Base-by-base conservation (phyloP, 2,888 invertebrate species). In the Mythimna vitellina region DNA sequence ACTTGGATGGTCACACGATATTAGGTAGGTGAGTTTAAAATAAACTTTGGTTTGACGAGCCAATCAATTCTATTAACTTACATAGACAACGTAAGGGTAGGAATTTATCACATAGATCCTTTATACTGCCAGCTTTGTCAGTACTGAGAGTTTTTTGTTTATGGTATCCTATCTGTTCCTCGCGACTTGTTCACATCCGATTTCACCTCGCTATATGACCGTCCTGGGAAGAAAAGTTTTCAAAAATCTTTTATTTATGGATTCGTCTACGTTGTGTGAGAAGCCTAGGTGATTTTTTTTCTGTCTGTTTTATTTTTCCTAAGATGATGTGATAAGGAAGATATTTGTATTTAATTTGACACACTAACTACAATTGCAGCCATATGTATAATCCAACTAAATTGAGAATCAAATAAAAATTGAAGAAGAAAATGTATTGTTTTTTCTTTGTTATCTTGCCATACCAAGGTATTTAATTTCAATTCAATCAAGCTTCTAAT, bases 1-100 rank as follows among this genome's bases (percentile, higher is more conserved):
- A 75, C 60, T 53, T 63, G 25, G 54, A 42, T 46, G 70, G 68
- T n/a, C 63, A 74, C 53, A 68, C 65, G 68, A 74, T 69, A 73
- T 46, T n/a, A 70, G 29, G 57, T 70, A 54, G 53, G 56, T 32
- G 20, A 20, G 62, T 65, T 67, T 32, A 12, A 58, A 54, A 46
- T 71, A 65, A 65, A 58, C 60, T 66, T 42, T 49, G 49, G 42
- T 73, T 61, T 22, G 58, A 29, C 22, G 46, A 10, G 70, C 66
- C 71, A 62, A 73, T 76, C 80, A 77, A 32, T 56, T 62, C 65
- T 35, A 53, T 53, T 32, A 63, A 32, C 46, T 46, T 56, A 17
- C 57, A 29, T 17, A 58, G 20, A 58, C 38, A 62, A 73, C 66
- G 10, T 57, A 25, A 17, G 25, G 46, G 38, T 62, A 10, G 14